These are phyloP conservation scores for Volucella bombylans DNA, from an alignment of 2,888 invertebrate genomes.

Conservation along the genomic window DNA sequence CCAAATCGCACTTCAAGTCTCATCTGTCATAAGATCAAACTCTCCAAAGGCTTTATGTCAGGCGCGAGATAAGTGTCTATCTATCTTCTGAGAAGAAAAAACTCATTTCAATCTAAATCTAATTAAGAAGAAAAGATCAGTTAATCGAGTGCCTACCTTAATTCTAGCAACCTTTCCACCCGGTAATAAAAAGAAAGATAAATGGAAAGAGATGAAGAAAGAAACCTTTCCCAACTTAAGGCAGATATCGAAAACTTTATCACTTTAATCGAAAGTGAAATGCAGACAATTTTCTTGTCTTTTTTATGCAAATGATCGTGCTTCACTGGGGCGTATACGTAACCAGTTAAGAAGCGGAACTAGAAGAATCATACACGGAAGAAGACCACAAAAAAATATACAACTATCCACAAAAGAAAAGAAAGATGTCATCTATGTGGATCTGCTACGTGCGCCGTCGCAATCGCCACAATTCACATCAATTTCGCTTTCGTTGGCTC, in stretches of 20 bases:
- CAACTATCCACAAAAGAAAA: slow-evolving; percentile 29
- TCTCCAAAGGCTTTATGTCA: too few species aligned
- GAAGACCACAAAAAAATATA: slow-evolving; percentile 13
- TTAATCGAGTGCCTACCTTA: too few species aligned
- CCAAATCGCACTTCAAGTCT: too few species aligned
- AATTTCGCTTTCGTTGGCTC: slow-evolving; percentile 69
- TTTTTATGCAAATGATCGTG: slow-evolving; percentile 58
- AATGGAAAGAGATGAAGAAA: not conserved
- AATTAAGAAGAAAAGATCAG: too few species aligned
- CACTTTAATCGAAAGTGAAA: slow-evolving; percentile 66
- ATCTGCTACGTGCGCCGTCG: slow-evolving; percentile 19
- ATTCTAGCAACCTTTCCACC: too few species aligned
- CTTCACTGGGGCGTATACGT: slow-evolving; percentile 72
- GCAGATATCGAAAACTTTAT: not conserved
- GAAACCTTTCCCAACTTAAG: slow-evolving; percentile 42
- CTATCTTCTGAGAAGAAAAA: too few species aligned
- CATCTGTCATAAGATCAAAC: too few species aligned
- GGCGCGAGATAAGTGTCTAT: too few species aligned
- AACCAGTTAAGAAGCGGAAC: slow-evolving; percentile 70
- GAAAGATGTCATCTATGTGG: slow-evolving; percentile 59
- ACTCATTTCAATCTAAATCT: too few species aligned
- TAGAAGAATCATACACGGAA: slow-evolving; percentile 46
- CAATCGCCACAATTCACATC: slow-evolving; percentile 51
- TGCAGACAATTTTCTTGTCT: slow-evolving; percentile 31
- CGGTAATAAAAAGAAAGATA: too few species aligned